Base-by-base conservation (phyloP, 2,113 vertebrate species). In the Carassius gibelio region DNA sequence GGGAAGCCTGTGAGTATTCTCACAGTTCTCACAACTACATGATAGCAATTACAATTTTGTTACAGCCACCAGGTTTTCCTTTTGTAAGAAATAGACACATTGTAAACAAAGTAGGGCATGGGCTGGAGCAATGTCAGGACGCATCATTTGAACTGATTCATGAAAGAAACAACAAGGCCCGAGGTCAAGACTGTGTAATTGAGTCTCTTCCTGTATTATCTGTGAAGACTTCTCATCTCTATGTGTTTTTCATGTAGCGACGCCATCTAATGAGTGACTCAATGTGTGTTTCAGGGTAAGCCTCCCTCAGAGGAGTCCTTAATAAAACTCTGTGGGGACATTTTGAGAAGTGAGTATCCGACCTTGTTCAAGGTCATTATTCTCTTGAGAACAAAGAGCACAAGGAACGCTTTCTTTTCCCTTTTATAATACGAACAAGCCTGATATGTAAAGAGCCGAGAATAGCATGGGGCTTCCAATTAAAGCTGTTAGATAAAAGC, bases 241-340 rank as follows among this genome's bases (percentile, higher is more conserved):
- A 26, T 30, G 48, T 4, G 74, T 76, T 26, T 26, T 5, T 48
- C 21, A 26, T 57, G 50, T 19, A 21, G 50, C 55, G 15, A 77
- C 48, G 1, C 48, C 15, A 3, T 50, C 14, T 84, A 23, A 57
- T 9, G 17, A 80, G 72, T 19, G 52, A 26, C 68, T 87, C n/a
- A 81, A 86, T 90, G 15, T 91, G 88, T 92, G 82, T 93, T 94
- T 75, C 92, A 95, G 94, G 94, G 93, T 45, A 94, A 93, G 75
- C 82, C 93, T 86, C 93, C 94, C 6, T 93, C 94, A 21, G 94
- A 95, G n/a, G 92, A 95, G n/a, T 89, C 92, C 84, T 90, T 95
- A n/a, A 87, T 93, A 21, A 93, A 94, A 87, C 92, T 95, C 74
- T 94, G 92, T 84, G 82, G 87, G 17, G 91, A 94, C 71, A 89